Evolutionary conservation across 1,140 invertebrate genomes (phyloP), one percentile per base, ranked within the genome.

Genomic region (Sycobia sp.): DNA sequence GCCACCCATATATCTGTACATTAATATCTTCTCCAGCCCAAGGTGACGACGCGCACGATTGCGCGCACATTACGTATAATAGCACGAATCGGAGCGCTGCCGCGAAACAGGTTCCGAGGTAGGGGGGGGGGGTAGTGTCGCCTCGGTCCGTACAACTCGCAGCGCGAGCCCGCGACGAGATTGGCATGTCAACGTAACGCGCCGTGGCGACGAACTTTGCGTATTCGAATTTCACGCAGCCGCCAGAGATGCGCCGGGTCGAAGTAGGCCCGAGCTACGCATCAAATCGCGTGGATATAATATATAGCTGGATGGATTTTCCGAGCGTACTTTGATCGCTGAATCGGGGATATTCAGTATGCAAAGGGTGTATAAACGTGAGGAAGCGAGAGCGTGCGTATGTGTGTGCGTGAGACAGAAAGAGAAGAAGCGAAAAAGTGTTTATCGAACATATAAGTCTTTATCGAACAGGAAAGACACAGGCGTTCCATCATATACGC

Each of bases 171-270:
- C 16, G 18, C 11, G n/a, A 25, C 44, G 54, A 64, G 54, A 64
- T 64, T 64, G 58, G 46, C 54, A 64, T 64, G 62, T 64, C 55
- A 58, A 32, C 25, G 20, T 64, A 58, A 58, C 38, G 39, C 47
- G 20, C 25, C 62, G 54, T 58, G n/a, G n/a, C 44, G n/a, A 41
- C 2, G 43, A 10, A 34, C 54, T 23, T 64, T 64, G n/a, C n/a
- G n/a, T 41, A 58, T 64, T 64, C 36, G 38, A 58, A 64, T 64
- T 64, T 64, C 50, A 64, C 62, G 59, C 59, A 54, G n/a, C 18
- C 10, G 13, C 22, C 23, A 38, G 46, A 54, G 50, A 47, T 54
- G 43, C 38, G 38, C 16, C n/a, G n/a, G n/a, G n/a, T n/a, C n/a
- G n/a, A n/a, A n/a, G n/a, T n/a, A n/a, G n/a, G 10, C 13, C 14